phyloP scores from a whole-genome alignment of 2,113 vertebrate species.

The Epinephelus fuscoguttatus region DNA sequence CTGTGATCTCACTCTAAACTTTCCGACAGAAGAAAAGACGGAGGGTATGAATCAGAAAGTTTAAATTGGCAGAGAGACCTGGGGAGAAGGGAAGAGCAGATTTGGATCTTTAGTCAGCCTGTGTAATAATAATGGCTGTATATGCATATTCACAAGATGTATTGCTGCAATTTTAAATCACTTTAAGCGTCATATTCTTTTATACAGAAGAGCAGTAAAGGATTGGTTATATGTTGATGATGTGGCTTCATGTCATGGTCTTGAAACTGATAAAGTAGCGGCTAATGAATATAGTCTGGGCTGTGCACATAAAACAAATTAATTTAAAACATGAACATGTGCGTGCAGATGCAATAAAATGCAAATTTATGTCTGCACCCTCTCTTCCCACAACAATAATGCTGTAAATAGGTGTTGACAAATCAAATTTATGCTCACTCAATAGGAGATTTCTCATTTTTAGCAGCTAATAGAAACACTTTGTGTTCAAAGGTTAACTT shows the following conservation, averaged over 20 bases:
- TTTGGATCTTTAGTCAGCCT: not conserved
- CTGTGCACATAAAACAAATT: not conserved
- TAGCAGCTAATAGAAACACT: slow-evolving; percentile 15
- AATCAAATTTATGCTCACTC: not conserved
- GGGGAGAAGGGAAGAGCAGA: not conserved
- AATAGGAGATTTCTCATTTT: not conserved
- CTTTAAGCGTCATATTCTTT: not conserved
- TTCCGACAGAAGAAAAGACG: slow-evolving; percentile 5
- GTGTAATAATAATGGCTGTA: not conserved
- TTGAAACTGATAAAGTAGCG: not conserved
- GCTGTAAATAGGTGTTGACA: not conserved
- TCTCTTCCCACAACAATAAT: not conserved
- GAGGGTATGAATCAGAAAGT: slow-evolving; percentile 11
- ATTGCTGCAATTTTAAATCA: not conserved
- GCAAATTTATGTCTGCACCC: not conserved
- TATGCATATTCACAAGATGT: not conserved
- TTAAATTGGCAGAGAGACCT: slow-evolving; percentile 18
- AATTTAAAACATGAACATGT: too few species aligned
- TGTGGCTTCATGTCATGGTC: not conserved
- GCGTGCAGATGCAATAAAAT: not conserved
- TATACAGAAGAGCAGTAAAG: not conserved
- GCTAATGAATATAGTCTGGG: not conserved
- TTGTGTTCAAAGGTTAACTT: not conserved
- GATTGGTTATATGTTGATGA: slow-evolving; percentile 7
- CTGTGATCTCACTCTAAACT: slow-evolving; percentile 25